Percentiles rank a stretch among this genome's conserved stretches.
These are phyloP conservation scores for Colaptes auratus DNA, from an alignment of 2,113 vertebrate species.

Conservation along the genomic window DNA sequence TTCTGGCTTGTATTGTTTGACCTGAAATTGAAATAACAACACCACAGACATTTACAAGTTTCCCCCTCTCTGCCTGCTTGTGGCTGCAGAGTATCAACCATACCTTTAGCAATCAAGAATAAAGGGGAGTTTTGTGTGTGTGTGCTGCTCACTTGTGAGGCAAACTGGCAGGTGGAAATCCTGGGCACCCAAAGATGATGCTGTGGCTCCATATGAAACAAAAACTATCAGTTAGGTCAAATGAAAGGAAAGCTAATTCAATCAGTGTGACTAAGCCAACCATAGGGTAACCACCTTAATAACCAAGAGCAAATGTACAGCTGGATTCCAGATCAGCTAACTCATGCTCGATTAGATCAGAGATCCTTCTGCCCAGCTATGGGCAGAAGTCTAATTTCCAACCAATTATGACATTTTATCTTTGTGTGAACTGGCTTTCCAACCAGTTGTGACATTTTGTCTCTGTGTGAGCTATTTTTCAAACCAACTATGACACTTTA, in stretches of 20 bases:
- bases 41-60: background rate
- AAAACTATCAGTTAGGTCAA: background rate
- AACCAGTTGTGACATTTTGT: too few relatives aligned
- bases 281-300: background rate
- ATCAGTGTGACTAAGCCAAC: background rate
- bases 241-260: slow-evolving; percentile 5
- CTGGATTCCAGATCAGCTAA: background rate
- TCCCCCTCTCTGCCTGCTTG: background rate
- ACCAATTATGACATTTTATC: background rate
- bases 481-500: background rate
- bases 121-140: background rate
- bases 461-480: background rate
- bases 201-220: background rate
- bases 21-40: background rate
- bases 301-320: background rate
- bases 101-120: background rate
- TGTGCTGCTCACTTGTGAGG: background rate
- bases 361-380: background rate
- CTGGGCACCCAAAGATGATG: background rate
- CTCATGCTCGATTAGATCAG: background rate
- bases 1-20: background rate
- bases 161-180: background rate
- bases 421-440: too few relatives aligned
- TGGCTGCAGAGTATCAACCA: background rate
- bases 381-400: background rate